Percentiles rank a stretch among this genome's conserved stretches.
phyloP scores from a whole-genome alignment of 2,888 invertebrate species.

The Drosophila robusta region DNA sequence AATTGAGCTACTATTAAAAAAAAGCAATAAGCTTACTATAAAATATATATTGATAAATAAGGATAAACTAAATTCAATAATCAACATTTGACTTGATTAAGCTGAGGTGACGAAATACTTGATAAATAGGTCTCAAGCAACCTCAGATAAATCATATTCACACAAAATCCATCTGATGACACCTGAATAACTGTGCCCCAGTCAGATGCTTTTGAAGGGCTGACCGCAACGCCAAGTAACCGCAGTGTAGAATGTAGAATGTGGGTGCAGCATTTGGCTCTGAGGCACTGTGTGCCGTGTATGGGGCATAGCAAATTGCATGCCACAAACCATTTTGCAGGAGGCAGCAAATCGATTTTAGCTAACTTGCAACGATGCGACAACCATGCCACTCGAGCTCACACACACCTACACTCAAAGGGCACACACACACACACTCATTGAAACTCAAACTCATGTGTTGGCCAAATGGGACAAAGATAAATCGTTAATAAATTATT shows the following conservation, averaged over 20 bases:
- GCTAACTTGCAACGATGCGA: conserved; percentile 56
- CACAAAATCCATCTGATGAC: conserved; percentile 10
- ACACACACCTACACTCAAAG: conserved; percentile 6
- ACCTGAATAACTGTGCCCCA: conserved; percentile 27
- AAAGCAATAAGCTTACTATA: no score
- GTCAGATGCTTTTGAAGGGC: conserved; percentile 1
- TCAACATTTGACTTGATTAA: no score
- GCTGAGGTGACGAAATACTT: neutral
- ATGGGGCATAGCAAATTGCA: conserved; percentile 75
- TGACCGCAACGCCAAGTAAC: conserved; percentile 71
- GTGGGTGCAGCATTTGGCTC: conserved; percentile 38
- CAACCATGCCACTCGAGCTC: conserved; percentile 32
- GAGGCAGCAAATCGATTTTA: conserved; percentile 62
- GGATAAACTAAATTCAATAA: no score
- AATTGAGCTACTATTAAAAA: neutral
- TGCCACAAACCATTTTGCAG: conserved; percentile 72
- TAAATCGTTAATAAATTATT: conserved; percentile 82
- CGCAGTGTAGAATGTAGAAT: conserved; percentile 53
- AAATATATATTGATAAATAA: no score
- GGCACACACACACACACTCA: conserved; percentile 1
- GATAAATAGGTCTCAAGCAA: no score
- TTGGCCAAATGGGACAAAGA: conserved; percentile 72
- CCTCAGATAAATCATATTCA: neutral
- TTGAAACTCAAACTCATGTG: conserved; percentile 62
- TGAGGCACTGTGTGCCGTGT: conserved; percentile 1